Evolutionary conservation across 2,888 invertebrate genomes (phyloP).

Genomic region (Anodontia alba): DNA sequence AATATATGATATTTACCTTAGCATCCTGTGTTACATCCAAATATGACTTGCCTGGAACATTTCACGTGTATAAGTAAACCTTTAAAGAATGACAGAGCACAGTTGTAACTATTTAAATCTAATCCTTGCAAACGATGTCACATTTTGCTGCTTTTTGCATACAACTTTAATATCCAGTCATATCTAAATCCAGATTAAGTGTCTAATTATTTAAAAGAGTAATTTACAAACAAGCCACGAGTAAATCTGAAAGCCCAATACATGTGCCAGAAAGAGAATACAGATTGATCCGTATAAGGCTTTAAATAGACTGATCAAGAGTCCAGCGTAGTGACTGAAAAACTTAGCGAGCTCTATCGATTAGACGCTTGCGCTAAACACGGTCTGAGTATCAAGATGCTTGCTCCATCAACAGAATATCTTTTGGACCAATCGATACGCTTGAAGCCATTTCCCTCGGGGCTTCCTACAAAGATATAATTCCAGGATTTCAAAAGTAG

Average conservation of each 20-base stretch:
- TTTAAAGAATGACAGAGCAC: not conserved
- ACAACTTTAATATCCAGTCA: not conserved
- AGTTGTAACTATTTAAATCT: not conserved
- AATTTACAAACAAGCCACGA: too few relatives aligned
- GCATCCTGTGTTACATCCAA: too few relatives aligned
- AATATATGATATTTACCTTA: too few relatives aligned
- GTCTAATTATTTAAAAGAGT: not conserved
- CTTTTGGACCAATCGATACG: slow-evolving; percentile 19
- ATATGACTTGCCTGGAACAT: too few relatives aligned
- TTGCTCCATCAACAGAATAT: slow-evolving; percentile 17
- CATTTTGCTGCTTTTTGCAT: not conserved
- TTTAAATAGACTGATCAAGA: slow-evolving; percentile 17
- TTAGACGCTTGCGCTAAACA: slow-evolving; percentile 13
- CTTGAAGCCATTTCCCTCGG: slow-evolving; percentile 16
- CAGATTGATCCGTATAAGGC: slow-evolving; percentile 12
- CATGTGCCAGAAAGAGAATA: not conserved
- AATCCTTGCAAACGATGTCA: not conserved
- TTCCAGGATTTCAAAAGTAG: slow-evolving; percentile 15
- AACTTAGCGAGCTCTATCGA: slow-evolving; percentile 7
- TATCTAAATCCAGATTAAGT: not conserved
- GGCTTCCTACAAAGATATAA: not conserved
- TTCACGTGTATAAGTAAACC: too few relatives aligned
- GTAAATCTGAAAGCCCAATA: not conserved
- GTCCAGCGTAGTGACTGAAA: slow-evolving; percentile 6
- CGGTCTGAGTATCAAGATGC: slow-evolving; percentile 18